Conservation (phyloP, 37 sponge, comb jelly and placozoan genomes). For the Amphimedon queenslandica region DNA sequence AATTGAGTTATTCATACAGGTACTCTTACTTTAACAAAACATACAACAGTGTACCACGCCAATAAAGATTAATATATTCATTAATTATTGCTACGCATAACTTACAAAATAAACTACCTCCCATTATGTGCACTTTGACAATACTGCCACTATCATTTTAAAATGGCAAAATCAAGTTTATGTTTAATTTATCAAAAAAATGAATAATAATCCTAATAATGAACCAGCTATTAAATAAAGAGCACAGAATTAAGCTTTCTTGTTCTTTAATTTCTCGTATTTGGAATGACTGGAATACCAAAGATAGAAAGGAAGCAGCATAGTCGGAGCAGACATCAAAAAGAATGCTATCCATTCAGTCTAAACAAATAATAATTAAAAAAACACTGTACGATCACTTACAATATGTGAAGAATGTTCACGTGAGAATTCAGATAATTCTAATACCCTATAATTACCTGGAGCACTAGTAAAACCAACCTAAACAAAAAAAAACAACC, state of each 20-base stretch:
- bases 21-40: too few species aligned
- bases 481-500: too few species aligned
- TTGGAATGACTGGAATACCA: constrained; percentile 77
- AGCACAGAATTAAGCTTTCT: constrained; percentile 13
- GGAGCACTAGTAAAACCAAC: constrained; percentile 76
- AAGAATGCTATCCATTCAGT: constrained; percentile 90
- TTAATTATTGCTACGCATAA: too few species aligned
- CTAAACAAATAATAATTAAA: constrained; percentile 3
- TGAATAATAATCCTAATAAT: not conserved
- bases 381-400: constrained; percentile 1
- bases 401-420: constrained; percentile 67
- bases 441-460: constrained; percentile 36
- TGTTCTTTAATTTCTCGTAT: constrained; percentile 65
- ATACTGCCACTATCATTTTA: not conserved
- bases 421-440: constrained; percentile 62
- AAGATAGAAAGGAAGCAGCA: constrained; percentile 81
- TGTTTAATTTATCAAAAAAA: constrained; percentile 3
- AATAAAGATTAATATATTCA: too few species aligned
- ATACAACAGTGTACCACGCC: too few species aligned
- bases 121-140: too few species aligned
- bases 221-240: not conserved
- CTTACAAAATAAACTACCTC: too few species aligned
- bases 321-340: constrained; percentile 72
- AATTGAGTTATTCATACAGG: too few species aligned
- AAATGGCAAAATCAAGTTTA: not conserved